These are phyloP conservation scores for Campylorhamphus procurvoides DNA, from an alignment of 2,113 vertebrate species.

Conservation along the genomic window DNA sequence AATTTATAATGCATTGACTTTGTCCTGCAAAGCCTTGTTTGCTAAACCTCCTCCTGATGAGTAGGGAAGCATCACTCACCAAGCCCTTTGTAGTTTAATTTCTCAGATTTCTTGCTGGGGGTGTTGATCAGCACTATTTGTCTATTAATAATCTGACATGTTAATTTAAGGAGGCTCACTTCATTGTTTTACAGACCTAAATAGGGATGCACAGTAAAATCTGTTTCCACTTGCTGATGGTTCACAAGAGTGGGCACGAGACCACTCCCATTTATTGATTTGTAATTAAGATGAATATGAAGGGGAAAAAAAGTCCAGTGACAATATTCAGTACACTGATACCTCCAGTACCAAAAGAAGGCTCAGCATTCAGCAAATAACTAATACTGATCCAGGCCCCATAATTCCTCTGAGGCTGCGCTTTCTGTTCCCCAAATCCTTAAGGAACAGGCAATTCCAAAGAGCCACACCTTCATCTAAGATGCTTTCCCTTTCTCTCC, in stretches of 20 bases:
- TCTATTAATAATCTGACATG: background rate
- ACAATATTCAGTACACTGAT: background rate
- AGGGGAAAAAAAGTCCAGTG: background rate
- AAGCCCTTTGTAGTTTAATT: background rate
- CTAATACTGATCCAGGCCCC: background rate
- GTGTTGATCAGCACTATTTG: background rate
- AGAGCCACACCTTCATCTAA: background rate
- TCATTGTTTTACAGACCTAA: background rate
- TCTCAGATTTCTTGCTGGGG: background rate
- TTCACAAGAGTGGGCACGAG: background rate
- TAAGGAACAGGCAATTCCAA: background rate
- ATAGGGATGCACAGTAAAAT: background rate
- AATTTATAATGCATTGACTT: background rate
- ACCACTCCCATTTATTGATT: background rate
- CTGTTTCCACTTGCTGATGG: background rate
- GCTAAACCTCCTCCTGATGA: background rate
- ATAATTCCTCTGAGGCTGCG: background rate
- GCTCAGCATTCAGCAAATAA: background rate
- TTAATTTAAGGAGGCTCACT: background rate
- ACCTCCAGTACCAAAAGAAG: background rate
- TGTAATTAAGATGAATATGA: background rate
- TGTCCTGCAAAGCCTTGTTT: background rate
- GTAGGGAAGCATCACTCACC: background rate
- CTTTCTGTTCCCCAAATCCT: background rate
- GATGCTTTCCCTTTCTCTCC: background rate